A percentile compares a stretch with the other conserved stretches of the same genome.
Conservation (phyloP, 2,113 vertebrate species). For the Thinocorus orbignyianus region DNA sequence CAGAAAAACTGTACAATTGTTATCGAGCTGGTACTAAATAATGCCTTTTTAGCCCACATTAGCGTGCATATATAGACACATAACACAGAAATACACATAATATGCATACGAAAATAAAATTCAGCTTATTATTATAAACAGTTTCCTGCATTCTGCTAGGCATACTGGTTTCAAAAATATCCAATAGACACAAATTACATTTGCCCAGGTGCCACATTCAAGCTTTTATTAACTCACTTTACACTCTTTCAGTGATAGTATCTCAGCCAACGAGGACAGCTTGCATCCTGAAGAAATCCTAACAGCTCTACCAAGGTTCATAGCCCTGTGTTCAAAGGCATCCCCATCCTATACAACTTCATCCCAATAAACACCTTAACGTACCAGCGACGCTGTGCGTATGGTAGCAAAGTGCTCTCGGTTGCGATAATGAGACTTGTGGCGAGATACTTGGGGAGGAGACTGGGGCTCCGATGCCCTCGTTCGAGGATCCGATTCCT, state of each 20-base stretch:
- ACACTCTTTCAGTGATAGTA: background rate
- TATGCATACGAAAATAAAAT: background rate
- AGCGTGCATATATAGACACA: background rate
- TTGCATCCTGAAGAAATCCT: background rate
- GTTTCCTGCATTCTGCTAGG: background rate
- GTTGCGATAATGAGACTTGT: slow-evolving; percentile 91
- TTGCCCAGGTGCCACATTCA: background rate
- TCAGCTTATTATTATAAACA: background rate
- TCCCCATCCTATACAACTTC: background rate
- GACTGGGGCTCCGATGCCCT: slow-evolving; percentile 87
- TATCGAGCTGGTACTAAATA: background rate
- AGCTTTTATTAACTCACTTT: background rate
- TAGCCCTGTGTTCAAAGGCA: background rate
- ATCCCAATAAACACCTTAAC: background rate
- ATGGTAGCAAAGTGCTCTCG: slow-evolving; percentile 98
- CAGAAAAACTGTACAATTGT: background rate
- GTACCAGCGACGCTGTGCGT: slow-evolving; percentile 95
- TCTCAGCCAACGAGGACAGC: background rate
- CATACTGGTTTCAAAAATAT: background rate
- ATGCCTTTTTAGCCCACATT: background rate
- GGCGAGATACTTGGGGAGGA: slow-evolving; percentile 88
- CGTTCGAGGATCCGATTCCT: slow-evolving; percentile 84
- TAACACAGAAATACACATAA: background rate
- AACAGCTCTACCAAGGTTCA: background rate
- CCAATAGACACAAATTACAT: background rate